These are phyloP conservation scores for Pseudocheirus occidentalis DNA, from an alignment of 2,797 vertebrate genomes.

Conservation along the genomic window DNA sequence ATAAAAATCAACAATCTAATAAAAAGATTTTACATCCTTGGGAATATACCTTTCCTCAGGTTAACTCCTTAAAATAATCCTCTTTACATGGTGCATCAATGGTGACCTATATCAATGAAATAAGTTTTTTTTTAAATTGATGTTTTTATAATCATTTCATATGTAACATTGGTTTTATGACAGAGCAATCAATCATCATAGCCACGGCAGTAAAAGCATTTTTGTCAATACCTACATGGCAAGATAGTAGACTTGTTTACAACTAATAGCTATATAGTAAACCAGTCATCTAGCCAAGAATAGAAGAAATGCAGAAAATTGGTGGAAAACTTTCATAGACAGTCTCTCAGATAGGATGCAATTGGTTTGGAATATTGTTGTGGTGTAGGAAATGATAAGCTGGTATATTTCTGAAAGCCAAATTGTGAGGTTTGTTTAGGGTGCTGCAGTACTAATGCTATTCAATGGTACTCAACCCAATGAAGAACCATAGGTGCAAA, in stretches of 20 bases:
- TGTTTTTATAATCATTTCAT: not conserved
- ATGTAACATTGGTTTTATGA: not conserved
- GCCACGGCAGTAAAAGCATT: not conserved
- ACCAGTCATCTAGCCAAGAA: not conserved
- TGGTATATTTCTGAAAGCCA: too few relatives aligned
- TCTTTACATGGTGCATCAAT: too few relatives aligned
- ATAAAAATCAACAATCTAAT: too few relatives aligned
- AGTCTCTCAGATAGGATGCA: not conserved
- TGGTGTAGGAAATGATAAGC: not conserved
- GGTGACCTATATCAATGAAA: not conserved
- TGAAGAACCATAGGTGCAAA: too few relatives aligned
- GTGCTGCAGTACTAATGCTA: too few relatives aligned
- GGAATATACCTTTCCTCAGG: not conserved
- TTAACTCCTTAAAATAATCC: not conserved
- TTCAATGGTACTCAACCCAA: too few relatives aligned
- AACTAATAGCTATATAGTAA: not conserved
- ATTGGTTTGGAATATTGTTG: not conserved
- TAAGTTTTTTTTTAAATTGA: not conserved
- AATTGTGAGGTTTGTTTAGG: too few relatives aligned
- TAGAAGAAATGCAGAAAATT: not conserved
- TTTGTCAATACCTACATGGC: not conserved
- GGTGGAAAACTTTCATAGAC: not conserved
- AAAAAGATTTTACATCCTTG: conserved; percentile 5
- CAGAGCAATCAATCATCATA: not conserved
- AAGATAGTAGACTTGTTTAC: not conserved